Conservation (phyloP, 2,797 vertebrate species). For the Sebastes iracundus region DNA sequence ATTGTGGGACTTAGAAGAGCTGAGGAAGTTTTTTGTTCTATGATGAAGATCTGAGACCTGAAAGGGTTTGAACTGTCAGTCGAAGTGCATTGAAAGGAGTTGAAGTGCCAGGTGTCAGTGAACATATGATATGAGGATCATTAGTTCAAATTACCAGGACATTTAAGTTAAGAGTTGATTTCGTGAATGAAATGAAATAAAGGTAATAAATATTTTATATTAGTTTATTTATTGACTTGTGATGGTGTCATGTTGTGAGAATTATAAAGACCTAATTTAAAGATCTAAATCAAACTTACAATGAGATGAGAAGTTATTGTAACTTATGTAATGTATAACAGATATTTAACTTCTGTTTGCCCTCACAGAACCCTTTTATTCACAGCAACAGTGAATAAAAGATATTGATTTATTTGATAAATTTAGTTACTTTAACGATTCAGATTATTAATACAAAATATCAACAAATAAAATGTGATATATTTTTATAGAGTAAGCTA, state of each 20-base stretch:
- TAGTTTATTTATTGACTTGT: no score
- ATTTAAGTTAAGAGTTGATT: neutral
- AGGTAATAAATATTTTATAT: no score
- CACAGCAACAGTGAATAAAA: neutral
- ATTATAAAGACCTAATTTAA: no score
- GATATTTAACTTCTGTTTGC: neutral
- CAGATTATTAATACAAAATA: neutral
- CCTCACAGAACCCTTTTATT: neutral
- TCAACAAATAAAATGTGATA: neutral
- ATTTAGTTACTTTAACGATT: neutral
- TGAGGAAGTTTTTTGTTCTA: neutral
- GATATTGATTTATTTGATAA: no score
- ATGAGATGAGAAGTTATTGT: no score
- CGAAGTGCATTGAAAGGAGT: neutral
- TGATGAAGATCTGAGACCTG: neutral
- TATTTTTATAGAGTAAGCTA: neutral
- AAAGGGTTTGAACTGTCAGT: no score
- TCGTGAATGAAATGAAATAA: no score
- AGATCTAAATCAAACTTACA: no score
- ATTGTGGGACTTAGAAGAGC: neutral
- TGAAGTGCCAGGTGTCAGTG: neutral
- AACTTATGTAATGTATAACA: neutral
- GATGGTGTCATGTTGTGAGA: no score
- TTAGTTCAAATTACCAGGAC: neutral
- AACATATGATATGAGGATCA: neutral